Evolutionary conservation across 2,113 vertebrate genomes (phyloP).

Genomic region (Platycercus adscitus): DNA sequence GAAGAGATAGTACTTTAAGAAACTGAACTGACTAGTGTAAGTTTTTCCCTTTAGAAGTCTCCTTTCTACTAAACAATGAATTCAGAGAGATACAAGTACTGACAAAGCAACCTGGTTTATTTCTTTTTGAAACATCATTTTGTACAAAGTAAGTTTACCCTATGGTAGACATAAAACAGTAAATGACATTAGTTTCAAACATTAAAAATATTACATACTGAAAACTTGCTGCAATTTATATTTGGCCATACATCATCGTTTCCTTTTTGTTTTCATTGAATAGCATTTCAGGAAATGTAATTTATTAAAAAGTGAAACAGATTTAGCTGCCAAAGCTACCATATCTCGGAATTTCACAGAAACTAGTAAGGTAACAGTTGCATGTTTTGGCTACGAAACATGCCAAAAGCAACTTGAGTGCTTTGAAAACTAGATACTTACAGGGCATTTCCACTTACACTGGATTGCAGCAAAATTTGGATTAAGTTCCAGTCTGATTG

Average conservation of each 20-base stretch:
- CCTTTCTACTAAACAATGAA: neutral
- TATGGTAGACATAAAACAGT: conserved; percentile 29
- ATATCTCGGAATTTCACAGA: neutral
- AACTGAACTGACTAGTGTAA: neutral
- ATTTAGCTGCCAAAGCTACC: neutral
- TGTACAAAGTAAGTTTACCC: neutral
- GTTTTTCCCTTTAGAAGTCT: neutral
- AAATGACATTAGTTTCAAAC: conserved; percentile 31
- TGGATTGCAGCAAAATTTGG: neutral
- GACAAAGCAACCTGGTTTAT: conserved; percentile 4
- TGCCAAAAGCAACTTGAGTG: neutral
- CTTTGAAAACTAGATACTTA: neutral
- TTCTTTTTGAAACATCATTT: conserved; percentile 52
- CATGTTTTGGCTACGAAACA: neutral
- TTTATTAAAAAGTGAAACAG: neutral
- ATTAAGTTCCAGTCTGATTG: neutral
- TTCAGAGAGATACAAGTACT: neutral
- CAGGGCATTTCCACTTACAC: neutral
- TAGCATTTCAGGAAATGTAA: conserved; percentile 16
- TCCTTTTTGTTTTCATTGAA: neutral
- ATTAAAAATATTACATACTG: neutral
- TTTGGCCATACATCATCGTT: neutral
- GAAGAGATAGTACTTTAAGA: neutral
- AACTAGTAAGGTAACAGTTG: neutral
- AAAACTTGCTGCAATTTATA: neutral